Evolutionary conservation across 2,113 vertebrate species (phyloP), one percentile per base, ranked within the genome.

Genomic region (Alethe diademata): DNA sequence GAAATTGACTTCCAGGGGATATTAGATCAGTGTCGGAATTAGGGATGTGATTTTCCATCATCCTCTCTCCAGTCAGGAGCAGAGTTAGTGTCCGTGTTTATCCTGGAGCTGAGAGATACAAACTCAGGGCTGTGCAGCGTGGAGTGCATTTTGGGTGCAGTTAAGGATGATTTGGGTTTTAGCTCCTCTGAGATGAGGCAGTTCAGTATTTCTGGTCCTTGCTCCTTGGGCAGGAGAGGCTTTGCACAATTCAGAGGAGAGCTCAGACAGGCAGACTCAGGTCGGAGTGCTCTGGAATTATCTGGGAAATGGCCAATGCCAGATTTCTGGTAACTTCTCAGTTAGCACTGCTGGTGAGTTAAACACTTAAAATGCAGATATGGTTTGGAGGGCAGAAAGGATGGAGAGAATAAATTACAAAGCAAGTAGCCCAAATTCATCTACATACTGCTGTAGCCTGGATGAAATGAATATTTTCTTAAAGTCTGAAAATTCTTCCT

Each of bases 221-320:
- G 62, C 29, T 69, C 54, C 18, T 0, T 14, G 25, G 31, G 9
- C 24, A 69, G 74, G 71, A 80, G 47, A 42, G 10, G n/a, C 22
- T 67, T 67, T 31, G 7, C 47, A 7, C 35, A 69, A 1, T 35
- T 64, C 43, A 69, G 36, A 50, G 40, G 36, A 73, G 67, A 81
- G 2, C 38, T 0, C 6, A 61, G n/a, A 3, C 66, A 69, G 58
- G 23, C 19, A 6, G 9, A 29, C 8, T 25, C 4, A 23, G 45
- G 11, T 9, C 19, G 2, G 40, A 40, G 45, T 11, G 71, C 60
- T 43, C 19, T 64, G 84, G 74, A 81, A 40, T 58, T 11, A 8
- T 2, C 47, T 89, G 60, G 60, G 56, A 42, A 70, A 35, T 33
- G 51, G 35, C 47, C 76, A 26, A 0, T 11, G 13, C 33, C 62